Evolutionary conservation across 2,113 vertebrate species (phyloP).

Genomic region (Periophthalmodon schlosseri): DNA sequence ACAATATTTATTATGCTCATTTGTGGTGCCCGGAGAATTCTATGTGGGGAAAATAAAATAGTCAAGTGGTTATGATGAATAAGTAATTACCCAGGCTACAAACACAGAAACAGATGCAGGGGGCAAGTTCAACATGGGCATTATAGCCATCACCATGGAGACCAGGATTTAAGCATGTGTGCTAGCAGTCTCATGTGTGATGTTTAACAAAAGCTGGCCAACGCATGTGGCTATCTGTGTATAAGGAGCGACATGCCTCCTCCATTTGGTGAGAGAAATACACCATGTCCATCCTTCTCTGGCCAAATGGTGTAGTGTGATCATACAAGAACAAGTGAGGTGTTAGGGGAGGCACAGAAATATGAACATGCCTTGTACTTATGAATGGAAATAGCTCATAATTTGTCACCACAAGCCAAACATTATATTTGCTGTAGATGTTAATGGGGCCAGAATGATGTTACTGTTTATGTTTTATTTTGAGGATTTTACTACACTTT

Average conservation of each 20-base stretch:
- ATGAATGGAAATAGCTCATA: not conserved
- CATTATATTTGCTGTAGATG: not conserved
- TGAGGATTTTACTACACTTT: not conserved
- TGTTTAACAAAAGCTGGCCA: conserved; percentile 58
- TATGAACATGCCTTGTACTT: not conserved
- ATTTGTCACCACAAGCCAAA: not conserved
- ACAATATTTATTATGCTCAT: conserved; percentile 40
- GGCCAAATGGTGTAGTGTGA: conserved; percentile 68
- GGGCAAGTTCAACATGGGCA: conserved; percentile 72
- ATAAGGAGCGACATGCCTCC: conserved; percentile 56
- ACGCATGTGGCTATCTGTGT: conserved; percentile 45
- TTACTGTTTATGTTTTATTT: not conserved
- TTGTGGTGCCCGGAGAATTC: conserved; percentile 22
- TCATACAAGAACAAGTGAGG: conserved; percentile 32
- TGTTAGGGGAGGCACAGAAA: conserved; percentile 7
- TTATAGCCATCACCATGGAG: conserved; percentile 80
- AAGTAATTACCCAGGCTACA: conserved; percentile 63
- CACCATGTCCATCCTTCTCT: conserved; percentile 51
- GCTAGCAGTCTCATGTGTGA: conserved; percentile 35
- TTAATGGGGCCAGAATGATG: too few species aligned
- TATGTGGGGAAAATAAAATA: conserved; percentile 39
- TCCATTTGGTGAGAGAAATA: conserved; percentile 68
- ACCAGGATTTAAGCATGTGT: conserved; percentile 56
- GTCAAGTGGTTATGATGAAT: conserved; percentile 65
- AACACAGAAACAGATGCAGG: conserved; percentile 74